Percentiles rank a stretch among this genome's conserved stretches.
Conservation (phyloP, 92 coral and sea anemone genomes). For the Palythoa grandis region DNA sequence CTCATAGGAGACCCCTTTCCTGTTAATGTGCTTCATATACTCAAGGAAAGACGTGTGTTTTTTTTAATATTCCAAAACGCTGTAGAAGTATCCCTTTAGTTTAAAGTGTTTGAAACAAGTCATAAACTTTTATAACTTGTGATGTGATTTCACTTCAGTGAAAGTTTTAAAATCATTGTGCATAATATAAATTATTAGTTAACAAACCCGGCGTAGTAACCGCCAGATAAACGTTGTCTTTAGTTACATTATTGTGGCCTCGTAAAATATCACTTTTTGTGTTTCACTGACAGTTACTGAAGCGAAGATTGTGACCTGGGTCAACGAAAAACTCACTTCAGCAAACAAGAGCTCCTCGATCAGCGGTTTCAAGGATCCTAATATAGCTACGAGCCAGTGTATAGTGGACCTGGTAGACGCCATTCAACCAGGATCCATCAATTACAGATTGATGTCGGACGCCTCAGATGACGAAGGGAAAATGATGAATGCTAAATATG, state of each 20-base stretch:
- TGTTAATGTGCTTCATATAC: too few relatives aligned
- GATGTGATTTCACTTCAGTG: too few relatives aligned
- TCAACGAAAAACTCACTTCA: conserved; percentile 75
- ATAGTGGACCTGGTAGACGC: conserved; percentile 89
- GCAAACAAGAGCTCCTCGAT: conserved; percentile 69
- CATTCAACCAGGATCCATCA: conserved; percentile 81
- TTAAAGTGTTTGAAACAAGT: too few relatives aligned
- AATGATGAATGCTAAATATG: conserved; percentile 92
- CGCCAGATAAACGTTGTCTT: not conserved
- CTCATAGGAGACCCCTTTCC: too few relatives aligned
- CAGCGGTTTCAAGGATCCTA: conserved; percentile 79
- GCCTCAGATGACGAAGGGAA: conserved; percentile 71
- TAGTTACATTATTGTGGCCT: too few relatives aligned
- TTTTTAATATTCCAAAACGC: too few relatives aligned
- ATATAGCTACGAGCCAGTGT: conserved; percentile 69
- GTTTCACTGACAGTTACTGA: conserved; percentile 64
- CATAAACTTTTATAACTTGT: too few relatives aligned
- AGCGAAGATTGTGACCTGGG: conserved; percentile 84
- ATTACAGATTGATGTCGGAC: conserved; percentile 66
- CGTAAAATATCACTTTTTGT: not conserved
- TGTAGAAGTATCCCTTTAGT: too few relatives aligned
- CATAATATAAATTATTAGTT: too few relatives aligned
- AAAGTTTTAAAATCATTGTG: too few relatives aligned
- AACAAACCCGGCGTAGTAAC: not conserved
- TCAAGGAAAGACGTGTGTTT: too few relatives aligned